These are phyloP conservation scores for Mus spicilegus DNA, from an alignment of 2,113 vertebrate genomes.

Conservation along the genomic window DNA sequence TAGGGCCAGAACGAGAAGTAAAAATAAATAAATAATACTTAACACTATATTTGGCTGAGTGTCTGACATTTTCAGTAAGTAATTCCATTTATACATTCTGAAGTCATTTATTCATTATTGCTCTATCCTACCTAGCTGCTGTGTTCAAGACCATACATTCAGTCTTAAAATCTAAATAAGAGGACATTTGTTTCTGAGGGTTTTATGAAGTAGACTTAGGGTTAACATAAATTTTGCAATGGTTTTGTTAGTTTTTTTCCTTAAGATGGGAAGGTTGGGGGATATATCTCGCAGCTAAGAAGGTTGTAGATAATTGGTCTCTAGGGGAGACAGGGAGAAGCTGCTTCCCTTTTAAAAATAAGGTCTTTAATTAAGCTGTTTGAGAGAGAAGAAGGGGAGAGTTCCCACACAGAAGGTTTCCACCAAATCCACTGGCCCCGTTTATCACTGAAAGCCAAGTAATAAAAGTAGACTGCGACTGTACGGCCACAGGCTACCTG, in stretches of 20 bases:
- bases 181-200: neutral
- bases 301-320: constrained; percentile 29
- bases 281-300: neutral
- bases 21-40: neutral
- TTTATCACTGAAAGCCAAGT: neutral
- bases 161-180: constrained; percentile 50
- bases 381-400: constrained; percentile 48
- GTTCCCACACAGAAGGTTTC: neutral
- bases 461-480: neutral
- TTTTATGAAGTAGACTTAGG: neutral
- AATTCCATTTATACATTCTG: neutral
- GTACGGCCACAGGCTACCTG: neutral
- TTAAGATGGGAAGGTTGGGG: neutral
- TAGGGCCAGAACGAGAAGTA: no score
- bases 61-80: constrained; percentile 36
- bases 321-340: neutral
- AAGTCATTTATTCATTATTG: neutral
- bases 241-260: neutral
- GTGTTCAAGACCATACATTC: neutral
- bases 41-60: neutral
- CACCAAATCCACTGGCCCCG: neutral
- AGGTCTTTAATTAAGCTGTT: constrained; percentile 57
- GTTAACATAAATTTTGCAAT: neutral
- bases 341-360: constrained; percentile 58
- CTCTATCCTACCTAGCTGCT: neutral